phyloP scores from a whole-genome alignment of 2,888 invertebrate genomes.

The Hydraecia micacea region DNA sequence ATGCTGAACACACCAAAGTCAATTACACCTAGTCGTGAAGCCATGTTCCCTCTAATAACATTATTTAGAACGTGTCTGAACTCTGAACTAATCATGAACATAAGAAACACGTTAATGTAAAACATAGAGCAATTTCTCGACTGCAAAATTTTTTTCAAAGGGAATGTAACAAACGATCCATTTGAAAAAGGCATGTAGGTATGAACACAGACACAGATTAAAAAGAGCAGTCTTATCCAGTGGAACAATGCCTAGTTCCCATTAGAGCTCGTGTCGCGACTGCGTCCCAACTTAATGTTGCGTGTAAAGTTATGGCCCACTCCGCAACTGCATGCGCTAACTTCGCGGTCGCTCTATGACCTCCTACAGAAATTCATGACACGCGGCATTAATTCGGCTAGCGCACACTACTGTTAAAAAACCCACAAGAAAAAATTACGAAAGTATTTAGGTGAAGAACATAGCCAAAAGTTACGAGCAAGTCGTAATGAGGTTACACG shows the following conservation, averaged over 20 bases:
- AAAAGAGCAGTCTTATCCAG: constrained; percentile 54
- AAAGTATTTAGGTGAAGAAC: constrained; percentile 58
- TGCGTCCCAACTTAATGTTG: constrained; percentile 87
- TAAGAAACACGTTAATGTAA: constrained; percentile 1
- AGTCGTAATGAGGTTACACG: constrained; percentile 62
- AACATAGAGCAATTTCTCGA: neutral
- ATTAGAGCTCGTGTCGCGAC: constrained; percentile 78
- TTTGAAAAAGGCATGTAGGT: constrained; percentile 13
- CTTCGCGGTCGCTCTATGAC: constrained; percentile 78
- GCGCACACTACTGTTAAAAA: constrained; percentile 43
- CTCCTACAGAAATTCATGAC: constrained; percentile 81
- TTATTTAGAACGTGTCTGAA: constrained; percentile 6
- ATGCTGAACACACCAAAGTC: neutral
- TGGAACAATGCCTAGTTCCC: constrained; percentile 59
- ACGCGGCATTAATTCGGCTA: constrained; percentile 78
- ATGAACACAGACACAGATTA: constrained; percentile 45
- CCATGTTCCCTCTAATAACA: neutral
- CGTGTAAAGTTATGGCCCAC: constrained; percentile 87
- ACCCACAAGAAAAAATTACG: constrained; percentile 50
- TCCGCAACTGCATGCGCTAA: constrained; percentile 84
- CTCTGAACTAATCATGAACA: neutral
- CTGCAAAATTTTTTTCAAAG: neutral
- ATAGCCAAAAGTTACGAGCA: constrained; percentile 57
- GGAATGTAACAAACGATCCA: constrained; percentile 18
- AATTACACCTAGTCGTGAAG: neutral